phyloP scores from a whole-genome alignment of 2,113 vertebrate genomes.

The Climacteris rufus region DNA sequence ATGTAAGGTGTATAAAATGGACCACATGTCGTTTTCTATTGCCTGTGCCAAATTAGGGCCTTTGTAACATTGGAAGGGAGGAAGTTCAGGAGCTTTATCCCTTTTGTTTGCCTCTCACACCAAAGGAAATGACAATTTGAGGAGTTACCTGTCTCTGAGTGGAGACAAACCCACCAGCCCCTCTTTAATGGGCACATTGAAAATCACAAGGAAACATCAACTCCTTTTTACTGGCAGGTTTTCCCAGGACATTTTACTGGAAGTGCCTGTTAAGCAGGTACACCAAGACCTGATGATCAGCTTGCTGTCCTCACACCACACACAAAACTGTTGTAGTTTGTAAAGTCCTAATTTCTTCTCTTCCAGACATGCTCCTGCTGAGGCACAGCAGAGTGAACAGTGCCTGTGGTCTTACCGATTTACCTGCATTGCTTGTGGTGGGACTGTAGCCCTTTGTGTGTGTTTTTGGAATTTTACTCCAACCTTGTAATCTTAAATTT shows the following conservation, averaged over 20 bases:
- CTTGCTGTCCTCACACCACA: not conserved
- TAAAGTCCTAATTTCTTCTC: not conserved
- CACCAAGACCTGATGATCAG: not conserved
- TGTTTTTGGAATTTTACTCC: slow-evolving; percentile 5
- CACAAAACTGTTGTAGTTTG: not conserved
- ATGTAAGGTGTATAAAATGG: not conserved
- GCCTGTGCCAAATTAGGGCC: not conserved
- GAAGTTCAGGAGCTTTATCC: not conserved
- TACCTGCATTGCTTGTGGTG: not conserved
- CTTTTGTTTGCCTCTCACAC: not conserved
- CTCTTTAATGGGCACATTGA: not conserved
- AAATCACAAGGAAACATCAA: not conserved
- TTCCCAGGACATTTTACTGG: not conserved
- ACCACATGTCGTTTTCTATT: not conserved
- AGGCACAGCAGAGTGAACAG: not conserved
- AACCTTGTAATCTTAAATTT: slow-evolving; percentile 50
- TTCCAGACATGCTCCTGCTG: not conserved
- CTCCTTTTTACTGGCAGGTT: not conserved
- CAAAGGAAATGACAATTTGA: not conserved
- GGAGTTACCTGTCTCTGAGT: not conserved
- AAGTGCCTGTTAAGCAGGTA: not conserved
- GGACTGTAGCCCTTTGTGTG: slow-evolving; percentile 47
- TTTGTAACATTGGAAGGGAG: not conserved
- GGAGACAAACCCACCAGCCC: not conserved
- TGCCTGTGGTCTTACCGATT: not conserved